Conservation (phyloP, 92 coral and sea anemone genomes). For the Isaurus tuberculatus region DNA sequence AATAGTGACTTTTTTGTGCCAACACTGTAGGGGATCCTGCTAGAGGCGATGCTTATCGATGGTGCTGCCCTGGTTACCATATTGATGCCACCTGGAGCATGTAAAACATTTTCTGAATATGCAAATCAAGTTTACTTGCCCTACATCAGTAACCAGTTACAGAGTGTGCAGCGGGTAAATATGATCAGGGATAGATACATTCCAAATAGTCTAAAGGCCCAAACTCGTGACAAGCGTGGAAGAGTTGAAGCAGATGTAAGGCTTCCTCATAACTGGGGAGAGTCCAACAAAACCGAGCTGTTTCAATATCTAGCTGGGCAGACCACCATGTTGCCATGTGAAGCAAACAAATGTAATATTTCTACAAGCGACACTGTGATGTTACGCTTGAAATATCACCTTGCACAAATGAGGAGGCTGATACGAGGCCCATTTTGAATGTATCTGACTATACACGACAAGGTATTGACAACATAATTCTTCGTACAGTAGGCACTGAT, state of each 20-base stretch:
- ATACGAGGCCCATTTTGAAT: conserved; percentile 42
- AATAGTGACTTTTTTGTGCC: too few relatives aligned
- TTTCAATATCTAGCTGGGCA: conserved; percentile 51
- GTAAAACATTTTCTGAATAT: conserved; percentile 14
- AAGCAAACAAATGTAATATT: conserved; percentile 34
- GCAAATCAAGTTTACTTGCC: conserved; percentile 59
- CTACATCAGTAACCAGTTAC: conserved; percentile 50
- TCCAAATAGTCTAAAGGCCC: conserved; percentile 54
- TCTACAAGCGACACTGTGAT: conserved; percentile 52
- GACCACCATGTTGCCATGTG: conserved; percentile 24
- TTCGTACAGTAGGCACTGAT: conserved; percentile 45
- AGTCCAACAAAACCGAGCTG: conserved; percentile 54
- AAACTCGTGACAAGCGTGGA: conserved; percentile 59
- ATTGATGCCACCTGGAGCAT: conserved; percentile 54
- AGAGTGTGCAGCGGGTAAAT: conserved; percentile 43
- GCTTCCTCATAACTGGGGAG: conserved; percentile 56
- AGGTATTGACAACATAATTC: conserved; percentile 33
- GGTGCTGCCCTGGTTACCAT: conserved; percentile 61
- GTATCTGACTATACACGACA: conserved; percentile 49
- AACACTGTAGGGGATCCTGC: too few relatives aligned
- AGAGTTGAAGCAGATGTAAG: conserved; percentile 48
- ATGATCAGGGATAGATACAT: conserved; percentile 53
- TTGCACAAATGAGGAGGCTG: conserved; percentile 55
- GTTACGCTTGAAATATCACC: conserved; percentile 46
- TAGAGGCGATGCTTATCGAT: conserved; percentile 51